Evolutionary conservation across 2,888 invertebrate species (phyloP), one percentile per base, ranked within the genome.

Genomic region (Pyrocoelia pectoralis): DNA sequence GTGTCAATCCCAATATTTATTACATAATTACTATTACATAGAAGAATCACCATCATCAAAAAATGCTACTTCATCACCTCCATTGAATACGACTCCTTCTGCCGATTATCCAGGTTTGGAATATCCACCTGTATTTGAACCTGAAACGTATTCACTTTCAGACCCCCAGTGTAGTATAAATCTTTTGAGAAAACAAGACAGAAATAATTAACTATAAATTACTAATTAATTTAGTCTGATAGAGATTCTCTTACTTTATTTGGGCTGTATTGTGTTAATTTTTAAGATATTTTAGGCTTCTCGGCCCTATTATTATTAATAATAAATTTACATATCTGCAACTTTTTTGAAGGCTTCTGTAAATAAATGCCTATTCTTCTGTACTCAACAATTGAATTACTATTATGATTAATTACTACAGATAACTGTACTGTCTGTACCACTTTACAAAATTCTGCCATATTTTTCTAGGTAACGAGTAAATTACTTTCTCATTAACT

Each of bases 51-150:
- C 40, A 17, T 15, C 38, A 3, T 19, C 48, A 1, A 15, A 46
- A 33, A 43, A 9, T 13, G 57, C 46, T 40, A n/a, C 41, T 18
- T 17, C 46, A 33, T 24, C 58, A 2, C n/a, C n/a, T n/a, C 50
- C 64, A 52, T 15, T 57, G 19, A 51, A 56, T 56, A 76, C 79
- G 1, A 79, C 81, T 14, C 81, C 83, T 10, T 80, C 86, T 2
- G 85, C 87, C 2, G 89, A 89, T 73, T 93, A 93, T 82, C 91
- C 93, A 58, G 92, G 91, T 75, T 85, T 94, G 81, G 90, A 92
- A 81, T 93, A 93, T 79, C 94, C 94, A 49, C 93, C 94, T 50
- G 90, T 93, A 29, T 94, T 94, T 82, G 92, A 92, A 80, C 88
- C 93, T 0, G 94, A 93, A 82, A 92, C 90, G 0, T 94, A 94